phyloP scores from a whole-genome alignment of 53 echinoderm and acorn worm genomes.

The Holothuria scabra region DNA sequence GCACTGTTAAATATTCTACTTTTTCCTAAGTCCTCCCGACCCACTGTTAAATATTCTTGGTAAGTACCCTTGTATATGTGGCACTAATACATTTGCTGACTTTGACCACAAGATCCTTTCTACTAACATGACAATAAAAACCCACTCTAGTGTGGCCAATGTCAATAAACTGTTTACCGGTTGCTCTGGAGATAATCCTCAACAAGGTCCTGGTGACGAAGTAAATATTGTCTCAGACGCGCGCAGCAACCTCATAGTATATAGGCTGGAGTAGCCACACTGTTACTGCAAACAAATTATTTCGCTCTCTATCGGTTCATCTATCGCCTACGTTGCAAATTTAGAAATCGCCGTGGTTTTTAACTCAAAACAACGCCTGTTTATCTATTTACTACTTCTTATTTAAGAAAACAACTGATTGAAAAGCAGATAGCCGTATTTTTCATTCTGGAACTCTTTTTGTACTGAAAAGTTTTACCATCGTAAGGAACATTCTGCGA shows the following conservation, averaged over 20 bases:
- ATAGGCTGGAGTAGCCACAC: background rate
- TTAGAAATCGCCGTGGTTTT: conserved; percentile 3
- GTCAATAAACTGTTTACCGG: conserved; percentile 15
- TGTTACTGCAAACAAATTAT: conserved; percentile 1
- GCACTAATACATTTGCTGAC: too few species aligned
- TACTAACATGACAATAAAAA: background rate
- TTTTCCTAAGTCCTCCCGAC: too few species aligned
- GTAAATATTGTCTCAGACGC: conserved; percentile 25
- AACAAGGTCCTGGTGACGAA: background rate
- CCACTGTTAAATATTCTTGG: too few species aligned
- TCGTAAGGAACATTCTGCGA: too few species aligned
- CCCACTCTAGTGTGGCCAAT: conserved; percentile 14
- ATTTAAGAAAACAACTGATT: too few species aligned
- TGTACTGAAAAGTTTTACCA: too few species aligned
- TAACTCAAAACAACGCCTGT: conserved; percentile 9
- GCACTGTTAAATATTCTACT: too few species aligned
- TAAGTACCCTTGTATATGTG: too few species aligned
- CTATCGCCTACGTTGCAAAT: background rate
- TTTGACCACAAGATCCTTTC: too few species aligned
- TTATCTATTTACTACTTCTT: background rate
- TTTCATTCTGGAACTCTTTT: too few species aligned
- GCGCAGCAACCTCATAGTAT: conserved; percentile 13
- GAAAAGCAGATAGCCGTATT: too few species aligned
- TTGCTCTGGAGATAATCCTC: conserved; percentile 5
- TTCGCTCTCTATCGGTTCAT: too few species aligned